Conservation (phyloP, 2,113 vertebrate species). For the Thamnaconus septentrionalis region DNA sequence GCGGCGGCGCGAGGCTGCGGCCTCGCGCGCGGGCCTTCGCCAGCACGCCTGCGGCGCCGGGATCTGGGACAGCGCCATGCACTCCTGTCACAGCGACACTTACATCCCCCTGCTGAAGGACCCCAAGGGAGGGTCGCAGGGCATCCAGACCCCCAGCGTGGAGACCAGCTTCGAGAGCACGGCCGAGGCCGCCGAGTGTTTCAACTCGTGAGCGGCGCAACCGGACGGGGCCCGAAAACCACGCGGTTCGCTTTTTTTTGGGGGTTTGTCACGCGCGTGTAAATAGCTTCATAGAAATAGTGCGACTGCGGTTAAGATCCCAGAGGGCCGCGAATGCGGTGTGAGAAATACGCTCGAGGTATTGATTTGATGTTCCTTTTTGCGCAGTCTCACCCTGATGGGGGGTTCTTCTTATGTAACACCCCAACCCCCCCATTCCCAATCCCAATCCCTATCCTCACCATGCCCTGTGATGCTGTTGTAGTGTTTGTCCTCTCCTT, state of each 20-base stretch:
- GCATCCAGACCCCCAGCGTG: conserved; percentile 60
- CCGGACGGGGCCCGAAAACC: neutral
- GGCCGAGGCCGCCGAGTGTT: conserved; percentile 45
- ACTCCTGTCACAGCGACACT: conserved; percentile 83
- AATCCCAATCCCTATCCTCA: neutral
- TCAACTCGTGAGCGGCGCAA: conserved; percentile 31
- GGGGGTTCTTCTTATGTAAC: conserved; percentile 16
- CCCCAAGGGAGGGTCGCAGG: conserved; percentile 76
- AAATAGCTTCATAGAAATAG: conserved; percentile 32
- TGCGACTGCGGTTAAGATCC: neutral
- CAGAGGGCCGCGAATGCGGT: neutral
- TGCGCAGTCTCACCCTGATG: conserved; percentile 35
- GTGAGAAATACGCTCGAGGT: conserved; percentile 15
- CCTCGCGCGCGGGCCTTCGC: conserved; percentile 65
- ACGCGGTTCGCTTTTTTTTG: neutral
- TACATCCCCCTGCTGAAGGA: conserved; percentile 83
- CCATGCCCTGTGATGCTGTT: conserved; percentile 5
- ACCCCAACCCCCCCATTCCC: conserved; percentile 16
- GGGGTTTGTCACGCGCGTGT: conserved; percentile 22
- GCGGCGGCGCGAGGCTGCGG: conserved; percentile 54
- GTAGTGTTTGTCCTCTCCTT: conserved; percentile 9
- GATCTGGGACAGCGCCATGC: conserved; percentile 71
- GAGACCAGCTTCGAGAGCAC: conserved; percentile 64
- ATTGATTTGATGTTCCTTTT: conserved; percentile 38
- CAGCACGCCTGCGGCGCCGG: conserved; percentile 11